Conservation (phyloP, 2,888 invertebrate species). For the Aspidiotus destructor region DNA sequence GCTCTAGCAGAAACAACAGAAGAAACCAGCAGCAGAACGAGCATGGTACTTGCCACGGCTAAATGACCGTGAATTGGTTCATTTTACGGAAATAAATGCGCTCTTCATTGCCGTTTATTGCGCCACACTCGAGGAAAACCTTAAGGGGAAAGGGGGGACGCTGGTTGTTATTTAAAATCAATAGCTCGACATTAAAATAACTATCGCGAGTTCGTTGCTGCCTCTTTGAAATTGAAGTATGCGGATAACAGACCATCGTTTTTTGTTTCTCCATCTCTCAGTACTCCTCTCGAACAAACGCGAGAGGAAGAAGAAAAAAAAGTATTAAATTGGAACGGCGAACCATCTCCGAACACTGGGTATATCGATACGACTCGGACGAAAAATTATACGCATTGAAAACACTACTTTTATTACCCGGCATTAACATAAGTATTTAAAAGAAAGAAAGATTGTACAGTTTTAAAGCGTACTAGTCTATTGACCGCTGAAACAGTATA, state of each 20-base stretch:
- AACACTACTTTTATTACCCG: constrained; percentile 23
- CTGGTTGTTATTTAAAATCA: constrained; percentile 13
- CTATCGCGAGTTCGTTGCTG: constrained; percentile 21
- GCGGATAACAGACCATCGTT: background rate
- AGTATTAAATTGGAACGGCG: constrained; percentile 2
- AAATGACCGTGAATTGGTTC: constrained; percentile 26
- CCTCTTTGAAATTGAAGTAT: background rate
- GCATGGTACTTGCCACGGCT: background rate
- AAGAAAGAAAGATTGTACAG: constrained; percentile 13
- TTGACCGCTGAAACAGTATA: constrained; percentile 28
- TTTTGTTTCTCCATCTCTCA: background rate
- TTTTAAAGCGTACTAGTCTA: constrained; percentile 25
- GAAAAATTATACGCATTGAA: constrained; percentile 29
- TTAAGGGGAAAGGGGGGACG: too few relatives aligned
- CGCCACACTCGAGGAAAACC: too few relatives aligned
- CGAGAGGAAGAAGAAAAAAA: constrained; percentile 2
- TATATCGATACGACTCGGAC: constrained; percentile 4
- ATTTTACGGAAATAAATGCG: constrained; percentile 11
- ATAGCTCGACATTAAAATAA: constrained; percentile 24
- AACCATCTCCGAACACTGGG: background rate
- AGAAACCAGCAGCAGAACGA: too few relatives aligned
- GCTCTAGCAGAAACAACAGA: too few relatives aligned
- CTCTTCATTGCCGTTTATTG: background rate
- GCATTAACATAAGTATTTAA: constrained; percentile 15
- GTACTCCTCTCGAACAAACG: background rate